Conservation (phyloP, 1,140 invertebrate genomes). For the Dendroctonus valens region DNA sequence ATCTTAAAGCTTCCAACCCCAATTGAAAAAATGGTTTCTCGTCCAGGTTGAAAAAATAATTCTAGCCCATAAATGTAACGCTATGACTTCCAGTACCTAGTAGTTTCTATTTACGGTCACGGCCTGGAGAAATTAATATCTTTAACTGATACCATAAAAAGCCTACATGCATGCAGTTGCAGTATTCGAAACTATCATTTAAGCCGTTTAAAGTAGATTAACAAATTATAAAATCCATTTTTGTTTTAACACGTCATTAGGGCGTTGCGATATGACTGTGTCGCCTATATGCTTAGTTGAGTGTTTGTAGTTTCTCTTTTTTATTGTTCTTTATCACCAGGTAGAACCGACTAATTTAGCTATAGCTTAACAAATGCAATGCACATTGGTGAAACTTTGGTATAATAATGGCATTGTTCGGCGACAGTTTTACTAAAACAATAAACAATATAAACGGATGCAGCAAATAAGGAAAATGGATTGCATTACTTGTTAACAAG, state of each 20-base stretch:
- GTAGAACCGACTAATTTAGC: constrained; percentile 13
- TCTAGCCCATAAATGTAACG: too few relatives aligned
- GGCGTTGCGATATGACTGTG: background rate
- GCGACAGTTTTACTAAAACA: constrained; percentile 13
- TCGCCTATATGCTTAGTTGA: background rate
- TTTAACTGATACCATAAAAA: too few relatives aligned
- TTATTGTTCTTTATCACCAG: constrained; percentile 18
- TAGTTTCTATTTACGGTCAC: too few relatives aligned
- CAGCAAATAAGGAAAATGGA: constrained; percentile 8
- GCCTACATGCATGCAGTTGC: too few relatives aligned
- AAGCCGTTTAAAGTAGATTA: background rate
- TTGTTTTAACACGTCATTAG: background rate
- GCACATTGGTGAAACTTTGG: constrained; percentile 8
- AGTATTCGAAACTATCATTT: too few relatives aligned
- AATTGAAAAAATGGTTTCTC: too few relatives aligned
- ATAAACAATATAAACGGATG: constrained; percentile 13
- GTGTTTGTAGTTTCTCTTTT: constrained; percentile 18
- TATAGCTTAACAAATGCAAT: background rate
- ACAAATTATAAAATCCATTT: background rate
- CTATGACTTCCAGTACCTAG: too few relatives aligned
- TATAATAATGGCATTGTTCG: constrained; percentile 1
- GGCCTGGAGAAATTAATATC: too few relatives aligned
- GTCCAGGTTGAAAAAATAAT: too few relatives aligned
- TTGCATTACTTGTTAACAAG: background rate
- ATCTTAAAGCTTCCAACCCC: too few relatives aligned